Evolutionary conservation across 30 jellyfish, hydroid and myxozoan species (phyloP).

Genomic region (Aurelia aurita): DNA sequence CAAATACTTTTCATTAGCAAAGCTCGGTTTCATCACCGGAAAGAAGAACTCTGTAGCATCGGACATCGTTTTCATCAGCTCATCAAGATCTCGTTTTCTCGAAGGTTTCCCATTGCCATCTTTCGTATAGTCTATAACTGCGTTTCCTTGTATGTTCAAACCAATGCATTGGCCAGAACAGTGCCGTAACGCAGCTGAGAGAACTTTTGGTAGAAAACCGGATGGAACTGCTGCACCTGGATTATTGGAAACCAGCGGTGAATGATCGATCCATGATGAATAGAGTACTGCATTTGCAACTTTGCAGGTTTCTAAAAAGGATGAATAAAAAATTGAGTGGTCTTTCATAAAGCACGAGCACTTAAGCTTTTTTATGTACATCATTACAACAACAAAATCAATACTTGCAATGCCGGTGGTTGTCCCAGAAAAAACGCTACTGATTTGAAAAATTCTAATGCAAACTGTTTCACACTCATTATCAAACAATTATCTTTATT

Average conservation of each 20-base stretch:
- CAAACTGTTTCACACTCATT: no score
- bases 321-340: neutral
- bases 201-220: constrained; percentile 42
- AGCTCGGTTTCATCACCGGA: constrained; percentile 61
- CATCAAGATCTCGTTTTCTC: constrained; percentile 21
- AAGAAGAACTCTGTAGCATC: constrained; percentile 48
- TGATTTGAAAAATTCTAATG: no score
- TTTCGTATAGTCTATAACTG: constrained; percentile 13
- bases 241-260: constrained; percentile 33
- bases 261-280: constrained; percentile 45
- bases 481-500: no score
- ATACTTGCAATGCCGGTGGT: no score
- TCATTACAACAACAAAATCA: no score
- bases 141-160: constrained; percentile 34
- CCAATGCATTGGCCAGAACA: constrained; percentile 64
- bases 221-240: constrained; percentile 14
- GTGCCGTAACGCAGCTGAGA: constrained; percentile 28
- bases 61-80: constrained; percentile 32
- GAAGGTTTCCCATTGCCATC: constrained; percentile 54
- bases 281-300: constrained; percentile 15
- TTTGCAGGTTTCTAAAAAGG: constrained; percentile 54
- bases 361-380: no score
- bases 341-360: neutral
- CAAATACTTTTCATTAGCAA: constrained; percentile 20
- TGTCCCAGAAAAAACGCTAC: no score